Evolutionary conservation across 1,140 invertebrate genomes (phyloP).

Genomic region (Chlorops oryzae): DNA sequence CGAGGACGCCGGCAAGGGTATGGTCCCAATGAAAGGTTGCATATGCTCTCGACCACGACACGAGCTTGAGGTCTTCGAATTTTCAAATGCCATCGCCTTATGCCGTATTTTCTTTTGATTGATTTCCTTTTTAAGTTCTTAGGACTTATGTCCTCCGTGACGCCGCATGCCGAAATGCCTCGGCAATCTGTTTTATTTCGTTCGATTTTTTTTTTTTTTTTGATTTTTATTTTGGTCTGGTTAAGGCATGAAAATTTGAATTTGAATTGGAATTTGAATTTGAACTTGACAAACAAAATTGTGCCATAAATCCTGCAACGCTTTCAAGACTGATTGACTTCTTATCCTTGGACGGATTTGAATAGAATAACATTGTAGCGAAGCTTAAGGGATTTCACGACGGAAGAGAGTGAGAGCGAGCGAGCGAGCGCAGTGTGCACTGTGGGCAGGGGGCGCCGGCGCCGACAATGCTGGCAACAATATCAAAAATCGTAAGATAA

Average conservation of each 20-base stretch:
- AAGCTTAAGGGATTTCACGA: no score
- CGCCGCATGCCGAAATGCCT: constrained; percentile 3
- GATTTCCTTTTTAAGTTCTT: constrained; percentile 31
- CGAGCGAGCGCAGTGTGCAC: no score
- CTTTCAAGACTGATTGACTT: constrained; percentile 44
- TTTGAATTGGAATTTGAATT: constrained; percentile 22
- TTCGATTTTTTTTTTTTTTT: not conserved
- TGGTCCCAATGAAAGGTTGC: not conserved
- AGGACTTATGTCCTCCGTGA: no score
- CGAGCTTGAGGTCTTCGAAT: not conserved
- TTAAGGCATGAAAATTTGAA: constrained; percentile 1
- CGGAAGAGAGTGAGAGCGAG: no score
- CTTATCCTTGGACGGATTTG: constrained; percentile 44
- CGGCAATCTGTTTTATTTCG: constrained; percentile 28
- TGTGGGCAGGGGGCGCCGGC: no score
- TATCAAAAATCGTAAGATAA: no score
- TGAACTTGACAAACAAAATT: constrained; percentile 31
- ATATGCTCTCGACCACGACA: no score
- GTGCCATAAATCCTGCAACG: constrained; percentile 40
- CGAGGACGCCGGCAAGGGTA: not conserved
- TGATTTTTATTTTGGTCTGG: constrained; percentile 7
- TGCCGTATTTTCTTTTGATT: not conserved
- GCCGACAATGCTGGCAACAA: no score
- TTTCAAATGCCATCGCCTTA: not conserved
- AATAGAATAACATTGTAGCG: no score